Evolutionary conservation across 2,888 invertebrate genomes (phyloP).

Genomic region (Troilus luridus): DNA sequence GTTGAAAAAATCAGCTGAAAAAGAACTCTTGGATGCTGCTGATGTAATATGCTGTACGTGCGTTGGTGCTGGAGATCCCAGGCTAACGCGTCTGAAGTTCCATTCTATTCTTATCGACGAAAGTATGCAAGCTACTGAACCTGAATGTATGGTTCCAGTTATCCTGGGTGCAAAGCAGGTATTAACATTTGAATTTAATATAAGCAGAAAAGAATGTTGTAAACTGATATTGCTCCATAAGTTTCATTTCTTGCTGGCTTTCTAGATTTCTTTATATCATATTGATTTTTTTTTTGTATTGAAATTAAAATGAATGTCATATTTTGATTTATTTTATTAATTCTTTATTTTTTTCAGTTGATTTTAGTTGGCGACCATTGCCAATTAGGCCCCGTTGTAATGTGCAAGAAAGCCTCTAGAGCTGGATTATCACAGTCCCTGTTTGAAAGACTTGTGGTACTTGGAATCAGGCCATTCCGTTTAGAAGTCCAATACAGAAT

Average conservation of each 20-base stretch:
- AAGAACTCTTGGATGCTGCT: constrained; percentile 92
- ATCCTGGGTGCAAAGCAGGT: constrained; percentile 95
- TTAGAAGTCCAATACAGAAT: constrained; percentile 98
- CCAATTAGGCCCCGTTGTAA: constrained; percentile 98
- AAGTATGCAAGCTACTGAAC: constrained; percentile 97
- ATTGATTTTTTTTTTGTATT: not conserved
- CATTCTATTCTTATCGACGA: constrained; percentile 97
- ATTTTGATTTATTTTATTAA: not conserved
- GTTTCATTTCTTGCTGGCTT: not conserved
- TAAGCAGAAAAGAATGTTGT: too few species aligned
- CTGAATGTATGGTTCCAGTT: constrained; percentile 99
- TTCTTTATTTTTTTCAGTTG: constrained; percentile 70
- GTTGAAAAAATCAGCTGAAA: constrained; percentile 91
- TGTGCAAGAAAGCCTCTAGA: constrained; percentile 98
- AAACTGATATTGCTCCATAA: not conserved
- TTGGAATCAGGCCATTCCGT: constrained; percentile 96
- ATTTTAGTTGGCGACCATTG: constrained; percentile 99
- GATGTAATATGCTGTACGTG: constrained; percentile 99
- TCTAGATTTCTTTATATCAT: not conserved
- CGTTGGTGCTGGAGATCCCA: constrained; percentile 97
- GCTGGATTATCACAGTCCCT: constrained; percentile 97
- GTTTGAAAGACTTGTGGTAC: constrained; percentile 96
- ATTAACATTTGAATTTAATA: constrained; percentile 48
- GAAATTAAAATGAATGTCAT: not conserved
- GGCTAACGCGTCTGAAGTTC: constrained; percentile 93